Conservation (phyloP, 2,113 vertebrate genomes). For the Mionectes macconnelli region DNA sequence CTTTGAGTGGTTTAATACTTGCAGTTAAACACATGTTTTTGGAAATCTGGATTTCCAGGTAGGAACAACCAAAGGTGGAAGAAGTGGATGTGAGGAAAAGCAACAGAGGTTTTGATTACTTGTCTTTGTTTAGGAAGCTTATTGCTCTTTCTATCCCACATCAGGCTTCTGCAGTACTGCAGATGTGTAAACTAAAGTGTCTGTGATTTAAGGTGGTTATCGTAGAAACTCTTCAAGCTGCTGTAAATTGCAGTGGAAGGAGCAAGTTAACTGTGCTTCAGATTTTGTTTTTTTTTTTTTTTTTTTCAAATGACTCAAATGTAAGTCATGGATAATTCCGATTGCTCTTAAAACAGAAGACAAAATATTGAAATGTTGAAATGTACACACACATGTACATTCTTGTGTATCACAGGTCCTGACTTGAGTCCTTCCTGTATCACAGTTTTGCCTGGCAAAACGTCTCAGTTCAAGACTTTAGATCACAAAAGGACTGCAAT, state of each 20-base stretch:
- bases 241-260: background rate
- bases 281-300: background rate
- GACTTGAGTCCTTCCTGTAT: background rate
- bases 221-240: background rate
- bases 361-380: background rate
- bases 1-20: conserved; percentile 24
- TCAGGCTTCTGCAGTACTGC: background rate
- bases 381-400: rapidly evolving
- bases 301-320: background rate
- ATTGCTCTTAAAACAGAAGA: background rate
- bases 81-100: background rate
- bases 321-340: background rate
- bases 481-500: background rate
- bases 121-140: background rate
- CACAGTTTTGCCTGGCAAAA: background rate
- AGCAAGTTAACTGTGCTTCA: background rate
- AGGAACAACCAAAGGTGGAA: background rate
- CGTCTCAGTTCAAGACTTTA: background rate
- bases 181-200: background rate
- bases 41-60: background rate
- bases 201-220: background rate
- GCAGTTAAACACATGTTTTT: background rate
- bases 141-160: background rate
- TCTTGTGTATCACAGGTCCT: background rate
- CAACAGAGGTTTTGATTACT: background rate